A percentile compares a stretch with the other conserved stretches of the same genome.
Evolutionary conservation across 1,140 invertebrate genomes (phyloP).

Genomic region (Bombus breviceps): DNA sequence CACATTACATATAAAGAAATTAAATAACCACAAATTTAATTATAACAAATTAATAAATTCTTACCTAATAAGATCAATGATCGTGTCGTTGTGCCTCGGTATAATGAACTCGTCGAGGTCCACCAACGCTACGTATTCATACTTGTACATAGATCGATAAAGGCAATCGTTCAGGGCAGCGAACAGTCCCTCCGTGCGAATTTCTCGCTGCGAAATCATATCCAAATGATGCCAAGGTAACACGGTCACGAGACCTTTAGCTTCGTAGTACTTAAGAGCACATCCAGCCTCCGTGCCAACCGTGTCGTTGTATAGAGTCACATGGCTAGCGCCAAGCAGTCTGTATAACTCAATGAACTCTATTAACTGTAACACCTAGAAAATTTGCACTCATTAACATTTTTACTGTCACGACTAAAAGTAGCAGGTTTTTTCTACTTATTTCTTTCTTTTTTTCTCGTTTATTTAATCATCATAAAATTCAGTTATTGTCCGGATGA

Average conservation of each 20-base stretch:
- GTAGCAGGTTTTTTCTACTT: not conserved
- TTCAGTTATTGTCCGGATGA: no score
- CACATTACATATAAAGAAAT: no score
- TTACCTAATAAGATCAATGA: conserved; percentile 86
- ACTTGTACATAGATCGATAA: conserved; percentile 93
- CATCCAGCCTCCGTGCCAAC: conserved; percentile 90
- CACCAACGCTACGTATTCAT: conserved; percentile 91
- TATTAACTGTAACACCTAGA: conserved; percentile 90
- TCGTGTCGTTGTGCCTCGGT: conserved; percentile 89
- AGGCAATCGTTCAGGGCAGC: conserved; percentile 97
- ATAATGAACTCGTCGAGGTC: conserved; percentile 96
- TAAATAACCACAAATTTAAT: no score
- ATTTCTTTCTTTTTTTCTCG: no score
- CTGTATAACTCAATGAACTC: conserved; percentile 96
- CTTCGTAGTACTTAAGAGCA: conserved; percentile 88
- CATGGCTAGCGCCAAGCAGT: conserved; percentile 93
- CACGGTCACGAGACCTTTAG: conserved; percentile 88
- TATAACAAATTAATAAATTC: conserved; percentile 32
- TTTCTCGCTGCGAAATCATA: conserved; percentile 94
- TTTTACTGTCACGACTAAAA: not conserved
- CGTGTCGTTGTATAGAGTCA: conserved; percentile 97
- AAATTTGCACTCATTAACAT: conserved; percentile 43
- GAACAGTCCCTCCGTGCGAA: conserved; percentile 95
- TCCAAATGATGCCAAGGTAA: conserved; percentile 94
- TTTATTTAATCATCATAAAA: no score